Evolutionary conservation across 2,797 vertebrate genomes (phyloP).

Genomic region (Brachymystax lenok): DNA sequence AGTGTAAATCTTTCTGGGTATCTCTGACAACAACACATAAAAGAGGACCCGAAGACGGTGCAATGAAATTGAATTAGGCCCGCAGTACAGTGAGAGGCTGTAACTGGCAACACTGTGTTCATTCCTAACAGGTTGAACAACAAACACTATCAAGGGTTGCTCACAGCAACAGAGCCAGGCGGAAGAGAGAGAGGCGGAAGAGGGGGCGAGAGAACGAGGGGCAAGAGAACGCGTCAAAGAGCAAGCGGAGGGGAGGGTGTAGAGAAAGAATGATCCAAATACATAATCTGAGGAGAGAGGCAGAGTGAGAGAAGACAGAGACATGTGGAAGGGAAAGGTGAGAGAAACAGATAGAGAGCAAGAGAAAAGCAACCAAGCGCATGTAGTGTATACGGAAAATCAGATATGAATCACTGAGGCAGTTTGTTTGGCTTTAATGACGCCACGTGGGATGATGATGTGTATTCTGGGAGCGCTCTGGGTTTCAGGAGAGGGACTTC

Average conservation of each 20-base stretch:
- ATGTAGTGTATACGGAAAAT: slow-evolving; percentile 41
- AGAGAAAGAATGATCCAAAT: slow-evolving; percentile 24
- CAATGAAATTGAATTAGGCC: neutral
- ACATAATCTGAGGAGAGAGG: neutral
- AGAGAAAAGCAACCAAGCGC: slow-evolving; percentile 20
- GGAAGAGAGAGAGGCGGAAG: slow-evolving; percentile 16
- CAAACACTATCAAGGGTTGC: neutral
- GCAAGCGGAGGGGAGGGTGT: slow-evolving; percentile 21
- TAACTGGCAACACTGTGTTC: slow-evolving; percentile 1
- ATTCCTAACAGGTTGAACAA: slow-evolving; percentile 36
- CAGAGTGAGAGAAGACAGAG: slow-evolving; percentile 24
- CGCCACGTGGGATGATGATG: slow-evolving; percentile 66
- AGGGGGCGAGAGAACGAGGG: slow-evolving; percentile 23
- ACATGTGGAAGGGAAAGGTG: slow-evolving; percentile 24
- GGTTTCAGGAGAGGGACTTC: slow-evolving; percentile 54
- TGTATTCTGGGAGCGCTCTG: slow-evolving; percentile 62
- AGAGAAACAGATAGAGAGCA: slow-evolving; percentile 33
- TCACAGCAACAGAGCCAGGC: slow-evolving; percentile 7
- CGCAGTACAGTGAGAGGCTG: neutral
- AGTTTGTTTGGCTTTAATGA: slow-evolving; percentile 78
- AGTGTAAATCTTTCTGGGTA: neutral
- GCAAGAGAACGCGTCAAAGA: slow-evolving; percentile 2
- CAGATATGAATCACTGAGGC: slow-evolving; percentile 67
- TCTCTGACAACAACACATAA: neutral
- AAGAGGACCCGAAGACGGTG: neutral